Evolutionary conservation across 2,113 vertebrate genomes (phyloP).

Genomic region (Orthochromis indermauri): DNA sequence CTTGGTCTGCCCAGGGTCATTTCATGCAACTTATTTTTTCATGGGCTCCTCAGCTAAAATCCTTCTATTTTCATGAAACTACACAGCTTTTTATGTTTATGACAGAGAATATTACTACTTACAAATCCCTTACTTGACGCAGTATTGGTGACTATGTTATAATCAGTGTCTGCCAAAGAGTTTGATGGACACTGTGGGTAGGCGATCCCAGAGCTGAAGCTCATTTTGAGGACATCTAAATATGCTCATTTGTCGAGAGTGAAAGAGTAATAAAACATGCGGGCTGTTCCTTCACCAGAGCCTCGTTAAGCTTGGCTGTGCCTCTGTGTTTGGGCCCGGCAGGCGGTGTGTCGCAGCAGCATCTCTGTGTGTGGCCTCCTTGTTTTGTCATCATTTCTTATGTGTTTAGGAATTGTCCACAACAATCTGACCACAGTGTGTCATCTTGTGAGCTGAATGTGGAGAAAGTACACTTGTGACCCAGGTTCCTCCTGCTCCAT

Average conservation of each 20-base stretch:
- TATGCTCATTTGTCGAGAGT: constrained; percentile 25
- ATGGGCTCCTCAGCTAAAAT: neutral
- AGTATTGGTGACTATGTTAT: neutral
- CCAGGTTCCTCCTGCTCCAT: constrained; percentile 4
- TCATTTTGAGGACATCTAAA: constrained; percentile 26
- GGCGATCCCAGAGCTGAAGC: neutral
- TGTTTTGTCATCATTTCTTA: constrained; percentile 70
- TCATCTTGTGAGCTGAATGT: constrained; percentile 36
- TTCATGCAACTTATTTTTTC: neutral
- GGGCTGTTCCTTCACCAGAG: constrained; percentile 4
- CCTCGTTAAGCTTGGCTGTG: constrained; percentile 15
- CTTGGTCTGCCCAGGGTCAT: neutral
- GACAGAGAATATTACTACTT: neutral
- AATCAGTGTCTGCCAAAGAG: constrained; percentile 9
- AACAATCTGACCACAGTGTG: constrained; percentile 62
- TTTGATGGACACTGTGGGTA: constrained; percentile 33
- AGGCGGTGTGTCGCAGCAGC: constrained; percentile 45
- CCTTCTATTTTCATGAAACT: neutral
- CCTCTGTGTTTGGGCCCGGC: constrained; percentile 36
- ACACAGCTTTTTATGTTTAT: neutral
- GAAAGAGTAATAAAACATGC: constrained; percentile 33
- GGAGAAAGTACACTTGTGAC: constrained; percentile 34
- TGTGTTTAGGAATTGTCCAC: constrained; percentile 70
- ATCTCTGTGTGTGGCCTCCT: constrained; percentile 68
- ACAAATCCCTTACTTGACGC: neutral